Percentiles rank a stretch among this genome's conserved stretches.
Conservation (phyloP, 2,888 invertebrate genomes). For the Torymus tubicola region DNA sequence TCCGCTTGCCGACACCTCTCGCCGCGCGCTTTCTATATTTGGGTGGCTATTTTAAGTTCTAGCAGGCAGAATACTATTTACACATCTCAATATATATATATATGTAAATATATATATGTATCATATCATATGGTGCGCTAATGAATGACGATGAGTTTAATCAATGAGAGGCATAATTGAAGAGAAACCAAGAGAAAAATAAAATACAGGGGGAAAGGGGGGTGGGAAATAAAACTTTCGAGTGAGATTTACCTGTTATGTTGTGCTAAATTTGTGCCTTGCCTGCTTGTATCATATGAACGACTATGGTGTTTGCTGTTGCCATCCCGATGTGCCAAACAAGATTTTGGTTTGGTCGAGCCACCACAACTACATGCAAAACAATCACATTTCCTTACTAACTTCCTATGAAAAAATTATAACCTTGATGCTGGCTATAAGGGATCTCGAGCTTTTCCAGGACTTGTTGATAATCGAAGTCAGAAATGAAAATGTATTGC, state of each 20-base stretch:
- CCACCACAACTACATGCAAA: conserved; percentile 80
- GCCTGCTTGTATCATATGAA: conserved; percentile 78
- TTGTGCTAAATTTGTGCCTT: conserved; percentile 72
- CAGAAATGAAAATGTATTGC: conserved; percentile 52
- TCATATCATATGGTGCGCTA: not conserved
- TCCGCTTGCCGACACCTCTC: conserved; percentile 7
- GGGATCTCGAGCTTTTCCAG: conserved; percentile 55
- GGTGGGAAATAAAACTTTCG: conserved; percentile 49
- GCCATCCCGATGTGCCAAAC: conserved; percentile 80
- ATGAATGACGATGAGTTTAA: conserved; percentile 53
- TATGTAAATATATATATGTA: too few species aligned
- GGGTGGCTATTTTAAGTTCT: conserved; percentile 1
- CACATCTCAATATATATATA: conserved; percentile 5
- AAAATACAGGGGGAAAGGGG: conserved; percentile 7
- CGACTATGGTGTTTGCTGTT: conserved; percentile 78
- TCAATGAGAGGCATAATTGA: not conserved
- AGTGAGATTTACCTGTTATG: conserved; percentile 73
- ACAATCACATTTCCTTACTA: conserved; percentile 70
- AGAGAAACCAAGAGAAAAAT: conserved; percentile 35
- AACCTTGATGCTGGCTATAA: conserved; percentile 53
- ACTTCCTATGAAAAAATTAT: conserved; percentile 50
- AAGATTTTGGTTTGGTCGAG: conserved; percentile 82
- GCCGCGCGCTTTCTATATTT: not conserved
- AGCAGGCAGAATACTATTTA: conserved; percentile 48
- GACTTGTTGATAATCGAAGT: conserved; percentile 51